Percentiles rank a stretch among this genome's conserved stretches.
These are phyloP conservation scores for Tinea trinotella DNA, from an alignment of 2,888 invertebrate species.

Conservation along the genomic window DNA sequence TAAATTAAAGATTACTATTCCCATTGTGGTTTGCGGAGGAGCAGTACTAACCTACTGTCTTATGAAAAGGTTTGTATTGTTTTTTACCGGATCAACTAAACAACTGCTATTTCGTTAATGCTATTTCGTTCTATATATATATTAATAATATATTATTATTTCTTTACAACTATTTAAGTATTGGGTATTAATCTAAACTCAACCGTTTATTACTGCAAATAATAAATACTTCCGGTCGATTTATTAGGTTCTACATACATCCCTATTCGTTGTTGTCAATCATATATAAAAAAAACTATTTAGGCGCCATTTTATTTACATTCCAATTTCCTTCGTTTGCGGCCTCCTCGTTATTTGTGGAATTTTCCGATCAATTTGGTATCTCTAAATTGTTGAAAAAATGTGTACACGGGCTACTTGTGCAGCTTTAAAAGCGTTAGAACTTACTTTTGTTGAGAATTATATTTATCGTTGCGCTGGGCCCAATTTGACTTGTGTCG, in stretches of 20 bases:
- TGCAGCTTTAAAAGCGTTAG: constrained; percentile 65
- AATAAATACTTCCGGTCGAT: too few relatives aligned
- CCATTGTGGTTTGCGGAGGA: constrained; percentile 66
- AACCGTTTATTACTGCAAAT: too few relatives aligned
- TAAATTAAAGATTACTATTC: constrained; percentile 65
- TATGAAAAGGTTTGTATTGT: constrained; percentile 65
- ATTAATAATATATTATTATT: too few relatives aligned
- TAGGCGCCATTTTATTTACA: constrained; percentile 18
- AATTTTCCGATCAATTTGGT: constrained; percentile 22
- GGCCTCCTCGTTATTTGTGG: constrained; percentile 22
- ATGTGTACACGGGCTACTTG: constrained; percentile 67
- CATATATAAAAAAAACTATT: constrained; percentile 16
- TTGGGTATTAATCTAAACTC: too few relatives aligned
- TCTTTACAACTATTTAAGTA: too few relatives aligned
- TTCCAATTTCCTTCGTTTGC: constrained; percentile 19
- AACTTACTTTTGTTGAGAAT: constrained; percentile 20
- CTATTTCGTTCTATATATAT: too few relatives aligned
- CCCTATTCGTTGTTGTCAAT: constrained; percentile 38
- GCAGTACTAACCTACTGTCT: constrained; percentile 68
- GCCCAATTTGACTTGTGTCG: too few relatives aligned
- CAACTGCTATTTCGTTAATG: too few relatives aligned
- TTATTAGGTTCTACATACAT: constrained; percentile 34
- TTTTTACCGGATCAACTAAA: too few relatives aligned
- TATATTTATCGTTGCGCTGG: too few relatives aligned
- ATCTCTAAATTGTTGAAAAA: constrained; percentile 23